Evolutionary conservation across 2,888 invertebrate genomes (phyloP).

Genomic region (Drosophila eohydei): DNA sequence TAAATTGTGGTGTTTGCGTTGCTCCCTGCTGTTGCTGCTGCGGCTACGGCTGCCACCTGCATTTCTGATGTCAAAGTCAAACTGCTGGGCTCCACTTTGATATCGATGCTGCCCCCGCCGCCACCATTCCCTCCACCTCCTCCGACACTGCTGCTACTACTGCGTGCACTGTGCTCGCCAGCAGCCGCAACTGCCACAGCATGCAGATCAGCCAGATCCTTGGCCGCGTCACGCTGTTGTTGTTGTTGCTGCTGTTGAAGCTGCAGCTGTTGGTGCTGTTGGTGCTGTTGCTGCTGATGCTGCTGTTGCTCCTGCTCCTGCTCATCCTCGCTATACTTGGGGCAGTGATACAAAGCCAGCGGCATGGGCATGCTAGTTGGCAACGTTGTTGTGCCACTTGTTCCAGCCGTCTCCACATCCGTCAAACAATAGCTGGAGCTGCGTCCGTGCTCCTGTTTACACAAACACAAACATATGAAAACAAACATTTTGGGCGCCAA

Average conservation of each 20-base stretch:
- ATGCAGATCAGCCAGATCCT: constrained; percentile 80
- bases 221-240: constrained; percentile 73
- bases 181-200: constrained; percentile 56
- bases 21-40: constrained; percentile 35
- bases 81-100: constrained; percentile 76
- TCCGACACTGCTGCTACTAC: constrained; percentile 46
- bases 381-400: constrained; percentile 21
- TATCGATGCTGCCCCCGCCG: constrained; percentile 66
- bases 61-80: constrained; percentile 56
- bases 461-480: constrained; percentile 2
- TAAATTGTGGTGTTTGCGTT: constrained; percentile 65
- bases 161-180: constrained; percentile 47
- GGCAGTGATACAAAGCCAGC: constrained; percentile 69
- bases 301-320: constrained; percentile 65
- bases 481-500: constrained; percentile 49
- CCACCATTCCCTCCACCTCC: not conserved
- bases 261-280: constrained; percentile 47
- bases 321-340: constrained; percentile 76
- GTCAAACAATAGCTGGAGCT: constrained; percentile 76
- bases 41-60: constrained; percentile 53
- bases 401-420: constrained; percentile 65
- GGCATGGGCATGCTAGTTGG: constrained; percentile 58
- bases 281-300: constrained; percentile 30
- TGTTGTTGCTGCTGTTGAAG: constrained; percentile 51
- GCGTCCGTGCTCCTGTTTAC: constrained; percentile 68